Evolutionary conservation across 2,113 vertebrate species (phyloP), one percentile per base, ranked within the genome.

Genomic region (Malurus cyaneus): DNA sequence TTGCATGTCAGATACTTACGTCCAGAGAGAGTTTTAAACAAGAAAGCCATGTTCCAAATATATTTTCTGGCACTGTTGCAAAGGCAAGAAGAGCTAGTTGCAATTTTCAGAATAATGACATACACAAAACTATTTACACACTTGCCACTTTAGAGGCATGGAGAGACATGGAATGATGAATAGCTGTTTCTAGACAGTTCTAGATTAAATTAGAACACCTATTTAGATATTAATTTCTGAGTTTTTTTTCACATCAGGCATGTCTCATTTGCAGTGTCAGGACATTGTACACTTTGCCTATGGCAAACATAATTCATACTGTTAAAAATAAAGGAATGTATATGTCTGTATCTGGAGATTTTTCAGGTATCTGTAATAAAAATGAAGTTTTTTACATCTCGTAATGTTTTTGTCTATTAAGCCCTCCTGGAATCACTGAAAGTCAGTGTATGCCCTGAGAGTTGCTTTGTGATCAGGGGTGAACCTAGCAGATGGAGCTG

Each of bases 111-210:
- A 74, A 84, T 91, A 76, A 77, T 57, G 61, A 34, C 41, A 89
- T 7, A 31, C 46, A 85, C 46, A 77, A 77, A 88, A 5, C 74
- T 56, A 65, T 92, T 93, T 53, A 79, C 49, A 61, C 47, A 28
- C n/a, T 95, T 59, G 65, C 81, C 57, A 49, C 79, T 94, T 88
- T 70, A 88, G 71, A 80, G 81, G 49, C 66, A 31, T 36, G 62
- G 88, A 64, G 78, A 57, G 62, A 64, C 20, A 20, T 0, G 2
- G 44, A 26, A 50, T 1, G 8, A 88, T 52, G 20, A 90, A 50
- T 53, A 82, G 36, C 47, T 80, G 46, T 88, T 95, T 94, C 93
- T 73, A 92, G 82, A 86, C 53, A 65, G 52, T 88, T 95, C 92
- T 89, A 52, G 62, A 66, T 72, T 93, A 79, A 47, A 65, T 74